Evolutionary conservation across 2,113 vertebrate genomes (phyloP), one percentile per base, ranked within the genome.

Genomic region (Pachycephala philippinensis): DNA sequence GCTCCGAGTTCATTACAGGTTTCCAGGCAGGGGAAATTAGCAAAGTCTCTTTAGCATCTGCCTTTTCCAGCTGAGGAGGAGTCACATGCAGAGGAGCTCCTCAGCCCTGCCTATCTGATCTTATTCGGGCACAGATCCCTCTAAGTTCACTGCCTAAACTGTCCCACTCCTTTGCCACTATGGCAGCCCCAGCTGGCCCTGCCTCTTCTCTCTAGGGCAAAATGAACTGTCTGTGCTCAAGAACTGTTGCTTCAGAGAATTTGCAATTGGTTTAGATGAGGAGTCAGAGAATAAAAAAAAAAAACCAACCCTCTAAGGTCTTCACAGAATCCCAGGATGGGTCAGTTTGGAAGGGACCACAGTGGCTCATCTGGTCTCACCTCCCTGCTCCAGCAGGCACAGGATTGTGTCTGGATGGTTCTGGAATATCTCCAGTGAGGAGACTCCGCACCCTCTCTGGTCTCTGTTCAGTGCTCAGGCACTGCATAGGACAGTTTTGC

Each of bases 1-100:
- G 75, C 71, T 95, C 76, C 4, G 35, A 92, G 90, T 75, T 97
- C 76, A 83, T 93, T 95, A 93, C 75, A 80, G 57, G 50, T 94
- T 94, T 97, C 90, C 85, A 94, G 92, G 75, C 92, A 95, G 75
- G 88, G 92, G 92, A 96, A 97, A 95, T 97, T 69, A 97, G 78
- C 42, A 33, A 83, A 90, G 94, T 83, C 95, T 95, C 92, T 78
- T 94, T 83, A 95, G 90, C 95, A 95, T 92, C 94, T 95, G 94
- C 37, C 78, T 95, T 93, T 93, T 79, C 66, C 85, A 94, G 70
- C 49, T 3, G 3, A 89, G 72, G 57, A 75, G 40, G 18, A 40
- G 24, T 52, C 45, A 44, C 53, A 56, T 10, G 28, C 53, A 76
- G 74, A 83, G 47, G 24, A 71, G 53, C 42, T 91, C 30, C 49